Conservation (phyloP, 2,797 vertebrate species). For the Menidia menidia region DNA sequence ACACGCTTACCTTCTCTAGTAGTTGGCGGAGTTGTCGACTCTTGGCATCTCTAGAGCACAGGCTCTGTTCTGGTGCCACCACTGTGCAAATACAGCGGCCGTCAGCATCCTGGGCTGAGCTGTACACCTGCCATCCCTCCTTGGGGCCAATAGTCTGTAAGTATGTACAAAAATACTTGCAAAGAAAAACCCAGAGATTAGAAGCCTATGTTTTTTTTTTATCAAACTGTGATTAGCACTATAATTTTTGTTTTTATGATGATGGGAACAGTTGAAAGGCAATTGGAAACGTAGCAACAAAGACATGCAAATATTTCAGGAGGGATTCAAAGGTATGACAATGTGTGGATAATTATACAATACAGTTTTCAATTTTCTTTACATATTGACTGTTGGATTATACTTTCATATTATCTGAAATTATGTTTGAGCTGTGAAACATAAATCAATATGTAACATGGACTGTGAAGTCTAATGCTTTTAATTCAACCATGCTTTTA, state of each 20-base stretch:
- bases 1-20: constrained; percentile 90
- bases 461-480: background rate
- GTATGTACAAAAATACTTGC: background rate
- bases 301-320: background rate
- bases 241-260: background rate
- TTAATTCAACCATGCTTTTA: no score
- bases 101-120: constrained; percentile 96
- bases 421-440: background rate
- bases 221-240: no score
- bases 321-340: background rate
- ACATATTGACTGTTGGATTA: no score
- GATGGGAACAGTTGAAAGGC: background rate
- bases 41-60: constrained; percentile 97
- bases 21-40: constrained; percentile 95
- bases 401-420: background rate
- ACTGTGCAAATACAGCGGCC: constrained; percentile 98
- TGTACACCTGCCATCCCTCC: constrained; percentile 99
- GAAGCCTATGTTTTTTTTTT: background rate
- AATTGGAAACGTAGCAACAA: background rate
- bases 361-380: no score
- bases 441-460: background rate
- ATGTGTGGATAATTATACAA: background rate
- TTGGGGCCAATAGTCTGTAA: constrained; percentile 94
- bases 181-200: constrained; percentile 8
- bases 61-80: constrained; percentile 95